Evolutionary conservation across 2,888 invertebrate species (phyloP).

Genomic region (Chironomus tentans): DNA sequence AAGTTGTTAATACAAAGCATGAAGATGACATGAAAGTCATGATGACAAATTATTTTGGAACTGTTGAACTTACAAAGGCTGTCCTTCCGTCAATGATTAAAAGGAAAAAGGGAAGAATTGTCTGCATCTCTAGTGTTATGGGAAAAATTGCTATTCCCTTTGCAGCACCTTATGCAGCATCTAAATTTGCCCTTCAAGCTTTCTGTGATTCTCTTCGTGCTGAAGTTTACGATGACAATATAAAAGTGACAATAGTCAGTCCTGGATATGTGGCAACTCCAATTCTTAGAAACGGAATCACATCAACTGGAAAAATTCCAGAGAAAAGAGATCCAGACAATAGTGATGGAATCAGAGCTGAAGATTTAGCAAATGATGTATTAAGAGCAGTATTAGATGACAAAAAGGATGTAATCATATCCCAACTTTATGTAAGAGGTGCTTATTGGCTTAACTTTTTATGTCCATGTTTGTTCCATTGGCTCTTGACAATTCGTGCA

Average conservation of each 20-base stretch:
- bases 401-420: slow-evolving; percentile 65
- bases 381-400: slow-evolving; percentile 58
- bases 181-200: slow-evolving; percentile 94
- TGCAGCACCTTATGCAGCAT: slow-evolving; percentile 80
- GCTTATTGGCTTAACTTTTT: slow-evolving; percentile 65
- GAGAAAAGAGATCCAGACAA: slow-evolving; percentile 79
- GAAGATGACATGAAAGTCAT: slow-evolving; percentile 81
- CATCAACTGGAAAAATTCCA: slow-evolving; percentile 66
- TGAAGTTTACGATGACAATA: slow-evolving; percentile 67
- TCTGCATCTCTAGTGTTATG: slow-evolving; percentile 87
- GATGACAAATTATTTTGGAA: slow-evolving; percentile 91
- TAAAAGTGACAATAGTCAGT: slow-evolving; percentile 77
- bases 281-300: slow-evolving; percentile 85
- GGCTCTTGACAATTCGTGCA: slow-evolving; percentile 54
- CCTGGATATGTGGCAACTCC: slow-evolving; percentile 86
- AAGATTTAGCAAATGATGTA: slow-evolving; percentile 64
- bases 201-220: slow-evolving; percentile 85
- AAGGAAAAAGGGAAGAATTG: slow-evolving; percentile 66
- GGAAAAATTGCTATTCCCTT: slow-evolving; percentile 84
- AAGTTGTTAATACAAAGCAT: slow-evolving; percentile 62
- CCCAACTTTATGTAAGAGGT: slow-evolving; percentile 56
- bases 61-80: slow-evolving; percentile 84
- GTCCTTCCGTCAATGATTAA: slow-evolving; percentile 73
- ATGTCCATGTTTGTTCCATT: slow-evolving; percentile 69
- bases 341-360: slow-evolving; percentile 64